Evolutionary conservation across 1,140 invertebrate species (phyloP).

Genomic region (Drosophila tropicalis): DNA sequence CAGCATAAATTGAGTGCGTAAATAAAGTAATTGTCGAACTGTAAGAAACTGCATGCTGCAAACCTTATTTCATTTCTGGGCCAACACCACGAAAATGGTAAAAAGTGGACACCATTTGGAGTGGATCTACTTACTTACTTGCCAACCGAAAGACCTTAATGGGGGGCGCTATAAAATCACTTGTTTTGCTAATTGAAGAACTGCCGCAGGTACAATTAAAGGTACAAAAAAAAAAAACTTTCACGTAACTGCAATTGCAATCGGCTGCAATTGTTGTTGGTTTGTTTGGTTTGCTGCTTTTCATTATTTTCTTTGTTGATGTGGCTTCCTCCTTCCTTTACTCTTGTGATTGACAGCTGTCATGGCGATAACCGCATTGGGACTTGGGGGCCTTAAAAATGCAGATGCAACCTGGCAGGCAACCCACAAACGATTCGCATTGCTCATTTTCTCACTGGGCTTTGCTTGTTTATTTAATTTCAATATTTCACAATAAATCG

Average conservation of each 20-base stretch:
- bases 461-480: conserved; percentile 66
- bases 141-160: neutral
- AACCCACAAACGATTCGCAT: conserved; percentile 24
- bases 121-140: conserved; percentile 15
- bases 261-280: neutral
- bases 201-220: conserved; percentile 59
- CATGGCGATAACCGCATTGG: conserved; percentile 75
- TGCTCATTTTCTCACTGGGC: conserved; percentile 69
- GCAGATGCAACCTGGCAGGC: conserved; percentile 55
- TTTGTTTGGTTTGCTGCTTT: too few relatives aligned
- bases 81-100: conserved; percentile 60
- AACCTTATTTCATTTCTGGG: conserved; percentile 57
- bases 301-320: conserved; percentile 8
- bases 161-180: conserved; percentile 76
- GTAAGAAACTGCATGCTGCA: conserved; percentile 39
- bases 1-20: conserved; percentile 72
- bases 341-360: conserved; percentile 69
- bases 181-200: conserved; percentile 73
- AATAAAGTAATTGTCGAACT: conserved; percentile 74
- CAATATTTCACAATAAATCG: conserved; percentile 80
- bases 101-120: conserved; percentile 37
- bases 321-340: conserved; percentile 30
- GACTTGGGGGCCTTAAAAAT: conserved; percentile 67
- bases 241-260: conserved; percentile 38
- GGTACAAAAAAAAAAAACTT: conserved; percentile 43